These are phyloP conservation scores for Xerus inauris DNA, from an alignment of 2,113 vertebrate species.

Conservation along the genomic window DNA sequence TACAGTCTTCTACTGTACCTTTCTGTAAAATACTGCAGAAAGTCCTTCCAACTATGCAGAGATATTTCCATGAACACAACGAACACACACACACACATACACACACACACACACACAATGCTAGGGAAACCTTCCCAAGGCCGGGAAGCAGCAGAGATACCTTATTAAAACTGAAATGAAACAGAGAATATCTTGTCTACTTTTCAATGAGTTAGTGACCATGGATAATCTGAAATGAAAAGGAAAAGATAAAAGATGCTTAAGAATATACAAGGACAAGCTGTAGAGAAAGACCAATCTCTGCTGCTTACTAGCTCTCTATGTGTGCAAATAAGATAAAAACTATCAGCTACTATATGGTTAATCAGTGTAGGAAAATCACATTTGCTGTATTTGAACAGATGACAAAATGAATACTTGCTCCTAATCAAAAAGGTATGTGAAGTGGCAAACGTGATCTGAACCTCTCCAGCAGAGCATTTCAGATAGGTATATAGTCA, in stretches of 20 bases:
- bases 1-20: not conserved
- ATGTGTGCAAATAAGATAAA: not conserved
- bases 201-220: not conserved
- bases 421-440: not conserved
- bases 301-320: not conserved
- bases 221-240: not conserved
- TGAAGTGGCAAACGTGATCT: not conserved
- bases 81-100: fast-evolving
- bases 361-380: not conserved
- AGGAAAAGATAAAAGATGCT: not conserved
- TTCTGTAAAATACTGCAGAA: not conserved
- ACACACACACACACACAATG: not conserved
- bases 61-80: not conserved
- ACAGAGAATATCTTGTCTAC: not conserved
- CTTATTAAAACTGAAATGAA: not conserved
- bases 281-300: not conserved
- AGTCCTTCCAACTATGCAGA: not conserved
- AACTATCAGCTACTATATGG: not conserved
- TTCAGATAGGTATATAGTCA: not conserved
- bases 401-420: not conserved
- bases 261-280: not conserved
- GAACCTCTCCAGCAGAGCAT: not conserved
- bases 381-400: not conserved
- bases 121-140: not conserved
- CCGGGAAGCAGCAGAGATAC: not conserved